Percentiles rank a stretch among this genome's conserved stretches.
Evolutionary conservation across 2,797 vertebrate species (phyloP).

Genomic region (Calcarius lapponicus): DNA sequence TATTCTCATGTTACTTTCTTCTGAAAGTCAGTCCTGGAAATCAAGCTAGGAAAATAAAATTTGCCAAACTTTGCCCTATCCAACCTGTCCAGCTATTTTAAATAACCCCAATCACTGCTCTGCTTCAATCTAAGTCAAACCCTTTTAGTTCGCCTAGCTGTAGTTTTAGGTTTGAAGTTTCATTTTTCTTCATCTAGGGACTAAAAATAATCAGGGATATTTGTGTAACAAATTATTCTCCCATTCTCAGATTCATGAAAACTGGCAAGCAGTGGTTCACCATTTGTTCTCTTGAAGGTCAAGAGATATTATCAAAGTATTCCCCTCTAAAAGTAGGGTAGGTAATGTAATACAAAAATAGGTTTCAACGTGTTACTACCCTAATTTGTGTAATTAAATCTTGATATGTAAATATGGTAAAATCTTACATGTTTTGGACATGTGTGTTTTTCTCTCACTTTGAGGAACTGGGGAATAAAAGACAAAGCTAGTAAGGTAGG

Average conservation of each 20-base stretch:
- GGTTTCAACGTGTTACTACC: not conserved
- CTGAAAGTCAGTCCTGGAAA: conserved; percentile 7
- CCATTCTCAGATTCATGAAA: not conserved
- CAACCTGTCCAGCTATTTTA: not conserved
- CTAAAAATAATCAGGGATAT: conserved; percentile 7
- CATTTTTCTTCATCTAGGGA: conserved; percentile 2
- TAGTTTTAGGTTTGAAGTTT: not conserved
- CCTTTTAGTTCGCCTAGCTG: not conserved
- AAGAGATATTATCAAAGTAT: not conserved
- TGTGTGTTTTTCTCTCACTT: not conserved
- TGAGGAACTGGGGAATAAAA: not conserved
- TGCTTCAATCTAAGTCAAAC: not conserved
- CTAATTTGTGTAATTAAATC: not conserved
- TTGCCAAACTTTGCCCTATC: not conserved
- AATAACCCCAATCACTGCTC: not conserved
- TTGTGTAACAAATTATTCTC: not conserved
- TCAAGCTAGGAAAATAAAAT: conserved; percentile 51
- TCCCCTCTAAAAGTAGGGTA: not conserved
- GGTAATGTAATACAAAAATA: not conserved
- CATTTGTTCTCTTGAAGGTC: not conserved
- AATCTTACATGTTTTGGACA: not conserved
- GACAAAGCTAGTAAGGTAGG: not conserved
- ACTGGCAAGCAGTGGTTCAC: not conserved
- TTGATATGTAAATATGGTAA: not conserved
- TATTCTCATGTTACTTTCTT: not conserved